Conservation (phyloP, 2,888 invertebrate genomes). For the Pegoplata infirma region DNA sequence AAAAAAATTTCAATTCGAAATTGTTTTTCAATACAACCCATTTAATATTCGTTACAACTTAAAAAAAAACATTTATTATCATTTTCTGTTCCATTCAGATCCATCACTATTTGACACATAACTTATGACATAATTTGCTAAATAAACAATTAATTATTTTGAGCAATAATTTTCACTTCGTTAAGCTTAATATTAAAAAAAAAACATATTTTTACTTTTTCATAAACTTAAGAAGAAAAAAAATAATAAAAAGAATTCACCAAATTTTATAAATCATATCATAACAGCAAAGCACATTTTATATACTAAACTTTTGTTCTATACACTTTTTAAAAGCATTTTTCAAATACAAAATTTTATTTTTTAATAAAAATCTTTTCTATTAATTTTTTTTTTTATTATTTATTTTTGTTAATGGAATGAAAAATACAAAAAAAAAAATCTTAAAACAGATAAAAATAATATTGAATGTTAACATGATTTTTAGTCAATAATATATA, state of each 20-base stretch:
- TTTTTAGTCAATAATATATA: constrained; percentile 57
- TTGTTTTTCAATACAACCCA: too few relatives aligned
- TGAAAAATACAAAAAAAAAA: constrained; percentile 8
- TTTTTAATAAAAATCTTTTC: constrained; percentile 21
- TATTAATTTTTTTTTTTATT: too few relatives aligned
- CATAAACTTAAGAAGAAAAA: not conserved
- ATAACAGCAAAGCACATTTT: not conserved
- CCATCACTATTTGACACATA: constrained; percentile 24
- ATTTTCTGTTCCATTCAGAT: constrained; percentile 4
- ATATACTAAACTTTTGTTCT: not conserved
- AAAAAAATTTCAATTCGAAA: too few relatives aligned
- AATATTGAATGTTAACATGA: constrained; percentile 60
- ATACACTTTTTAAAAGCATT: not conserved
- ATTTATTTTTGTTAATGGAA: not conserved
- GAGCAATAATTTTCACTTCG: constrained; percentile 78
- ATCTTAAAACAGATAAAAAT: constrained; percentile 11
- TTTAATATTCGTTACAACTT: constrained; percentile 3
- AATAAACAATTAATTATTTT: constrained; percentile 59
- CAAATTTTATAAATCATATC: not conserved
- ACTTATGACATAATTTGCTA: constrained; percentile 36
- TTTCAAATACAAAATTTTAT: not conserved
- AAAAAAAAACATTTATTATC: not conserved
- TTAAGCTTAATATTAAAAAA: constrained; percentile 64
- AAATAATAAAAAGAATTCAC: not conserved
- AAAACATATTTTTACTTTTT: constrained; percentile 5